A percentile compares a stretch with the other conserved stretches of the same genome.
These are phyloP conservation scores for Hemicentrotus pulcherrimus DNA, from an alignment of 35 echinoderm and acorn worm genomes.

Conservation along the genomic window DNA sequence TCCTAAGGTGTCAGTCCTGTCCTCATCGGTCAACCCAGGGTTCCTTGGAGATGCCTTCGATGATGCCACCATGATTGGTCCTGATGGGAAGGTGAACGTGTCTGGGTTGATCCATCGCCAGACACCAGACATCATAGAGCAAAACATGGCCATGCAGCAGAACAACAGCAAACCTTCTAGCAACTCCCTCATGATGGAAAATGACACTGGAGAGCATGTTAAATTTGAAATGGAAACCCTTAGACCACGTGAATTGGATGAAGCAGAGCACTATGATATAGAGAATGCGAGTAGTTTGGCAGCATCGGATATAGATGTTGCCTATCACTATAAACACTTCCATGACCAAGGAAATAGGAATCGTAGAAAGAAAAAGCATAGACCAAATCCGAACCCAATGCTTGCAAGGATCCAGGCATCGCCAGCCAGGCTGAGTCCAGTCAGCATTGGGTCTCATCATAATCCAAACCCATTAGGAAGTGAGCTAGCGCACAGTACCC, in stretches of 20 bases:
- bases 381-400: conserved; percentile 79
- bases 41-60: conserved; percentile 81
- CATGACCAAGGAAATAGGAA: conserved; percentile 74
- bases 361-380: conserved; percentile 70
- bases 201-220: conserved; percentile 52
- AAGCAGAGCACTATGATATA: conserved; percentile 89
- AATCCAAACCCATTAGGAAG: conserved; percentile 61
- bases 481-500: conserved; percentile 51
- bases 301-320: conserved; percentile 93
- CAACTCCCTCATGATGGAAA: conserved; percentile 69
- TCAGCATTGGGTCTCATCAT: conserved; percentile 63
- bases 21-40: conserved; percentile 62
- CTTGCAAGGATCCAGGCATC: conserved; percentile 72
- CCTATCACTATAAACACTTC: conserved; percentile 96
- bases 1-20: conserved; percentile 26
- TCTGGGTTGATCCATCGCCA: conserved; percentile 51
- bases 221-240: conserved; percentile 50
- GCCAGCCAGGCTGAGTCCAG: conserved; percentile 66
- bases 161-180: conserved; percentile 52
- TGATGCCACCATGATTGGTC: conserved; percentile 89
- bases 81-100: conserved; percentile 25
- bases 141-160: conserved; percentile 68
- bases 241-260: conserved; percentile 32
- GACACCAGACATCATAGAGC: conserved; percentile 87
- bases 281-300: conserved; percentile 99